Base-by-base conservation (phyloP, 2,888 invertebrate species). In the Caenorhabditis macrosperma region DNA sequence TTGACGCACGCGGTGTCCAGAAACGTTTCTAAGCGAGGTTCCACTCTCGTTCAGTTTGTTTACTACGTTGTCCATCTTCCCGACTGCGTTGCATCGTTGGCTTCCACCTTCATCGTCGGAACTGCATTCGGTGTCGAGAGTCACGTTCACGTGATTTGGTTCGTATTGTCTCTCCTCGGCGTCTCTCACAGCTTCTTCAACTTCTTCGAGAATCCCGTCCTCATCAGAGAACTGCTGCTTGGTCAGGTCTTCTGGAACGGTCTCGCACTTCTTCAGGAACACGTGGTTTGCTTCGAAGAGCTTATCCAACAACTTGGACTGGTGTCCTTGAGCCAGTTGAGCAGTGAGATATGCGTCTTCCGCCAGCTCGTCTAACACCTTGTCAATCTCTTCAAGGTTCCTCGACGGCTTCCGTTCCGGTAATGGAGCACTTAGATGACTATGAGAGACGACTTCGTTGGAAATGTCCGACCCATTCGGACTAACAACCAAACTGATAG, bases 121-220 rank as follows among this genome's bases (percentile, higher is more conserved):
- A 74, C 79, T 79, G 22, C 64, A 79, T 38, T 79, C 79, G 0
- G 68, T 74, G n/a, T 79, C 79, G 41, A 61, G 22, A 1, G 52
- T 48, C 10, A 59, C 64, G 33, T 64, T 50, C 22, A 78, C 67
- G 48, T 74, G 79, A 63, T 79, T 74, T 7, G 68, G 60, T 41
- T 69, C 59, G 22, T 59, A 74, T 24, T 68, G 68, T 46, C 59
- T 68, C 7, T 80, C 79, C 22, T 80, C 79, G 2, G 79, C 79
- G 33, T 80, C 79, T 59, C 79, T 33, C 4, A 80, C 66, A 1
- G 79, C 79, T 61, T 80, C 79, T 24, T 75, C 75, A n/a, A 75
- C 59, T 41, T 80, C 79, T 6, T 75, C 79, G n/a, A 63, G 17
- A 30, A 79, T 57, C 7, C 54, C 75, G 22, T 80, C 79, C n/a